Percentiles rank a stretch among this genome's conserved stretches.
These are phyloP conservation scores for Hydrophis major DNA, from an alignment of 2,797 vertebrate species.

Conservation along the genomic window DNA sequence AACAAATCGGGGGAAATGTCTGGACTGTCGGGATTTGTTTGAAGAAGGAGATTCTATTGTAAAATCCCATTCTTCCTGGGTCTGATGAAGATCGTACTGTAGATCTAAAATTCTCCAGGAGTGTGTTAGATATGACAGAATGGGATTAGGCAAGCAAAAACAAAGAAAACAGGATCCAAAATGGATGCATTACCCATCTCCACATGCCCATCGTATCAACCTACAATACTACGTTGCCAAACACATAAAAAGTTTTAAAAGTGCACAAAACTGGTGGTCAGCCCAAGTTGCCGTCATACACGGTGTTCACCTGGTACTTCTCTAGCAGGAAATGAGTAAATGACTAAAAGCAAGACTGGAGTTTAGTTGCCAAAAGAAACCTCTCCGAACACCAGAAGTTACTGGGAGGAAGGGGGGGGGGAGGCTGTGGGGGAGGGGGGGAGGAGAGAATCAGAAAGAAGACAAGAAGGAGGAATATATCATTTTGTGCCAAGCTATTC, in stretches of 20 bases:
- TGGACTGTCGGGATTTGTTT: background rate
- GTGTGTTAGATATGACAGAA: background rate
- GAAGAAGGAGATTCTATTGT: background rate
- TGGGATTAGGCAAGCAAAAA: background rate
- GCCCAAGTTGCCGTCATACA: background rate
- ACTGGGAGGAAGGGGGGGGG: background rate
- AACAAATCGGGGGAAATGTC: background rate
- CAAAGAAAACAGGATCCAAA: background rate
- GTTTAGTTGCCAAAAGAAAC: background rate
- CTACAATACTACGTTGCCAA: background rate
- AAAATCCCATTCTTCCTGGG: background rate
- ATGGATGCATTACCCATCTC: background rate
- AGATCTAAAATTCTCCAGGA: background rate
- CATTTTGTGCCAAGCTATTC: conserved; percentile 1
- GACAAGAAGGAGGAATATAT: background rate
- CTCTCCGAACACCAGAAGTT: background rate
- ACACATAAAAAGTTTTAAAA: background rate
- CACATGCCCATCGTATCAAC: background rate
- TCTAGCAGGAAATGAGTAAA: background rate
- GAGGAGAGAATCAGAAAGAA: background rate
- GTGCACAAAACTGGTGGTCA: background rate
- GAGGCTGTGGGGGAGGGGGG: too few relatives aligned
- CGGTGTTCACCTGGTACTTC: background rate
- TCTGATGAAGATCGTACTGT: background rate
- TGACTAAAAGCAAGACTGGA: background rate